Conservation (phyloP, 2,113 vertebrate genomes). For the Cygnus atratus region DNA sequence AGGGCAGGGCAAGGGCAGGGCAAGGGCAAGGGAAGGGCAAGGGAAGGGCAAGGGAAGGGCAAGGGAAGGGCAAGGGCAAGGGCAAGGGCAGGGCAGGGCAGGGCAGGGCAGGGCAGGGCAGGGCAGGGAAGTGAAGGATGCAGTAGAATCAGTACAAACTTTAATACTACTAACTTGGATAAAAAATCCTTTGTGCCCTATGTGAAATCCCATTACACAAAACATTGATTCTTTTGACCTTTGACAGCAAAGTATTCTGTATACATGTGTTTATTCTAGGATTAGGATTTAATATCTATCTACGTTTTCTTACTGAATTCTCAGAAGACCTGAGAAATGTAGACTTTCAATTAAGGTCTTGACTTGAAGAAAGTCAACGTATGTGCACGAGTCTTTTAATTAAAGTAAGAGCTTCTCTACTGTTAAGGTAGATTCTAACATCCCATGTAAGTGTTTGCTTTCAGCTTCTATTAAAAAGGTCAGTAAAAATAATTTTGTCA, state of each 20-base stretch:
- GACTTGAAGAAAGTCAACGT: background rate
- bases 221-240: background rate
- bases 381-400: background rate
- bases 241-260: background rate
- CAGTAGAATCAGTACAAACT: background rate
- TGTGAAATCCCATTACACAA: background rate
- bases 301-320: background rate
- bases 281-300: background rate
- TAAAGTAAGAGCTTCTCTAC: background rate
- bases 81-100: too few relatives aligned
- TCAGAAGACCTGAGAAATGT: background rate
- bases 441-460: background rate
- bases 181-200: background rate
- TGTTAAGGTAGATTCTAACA: background rate
- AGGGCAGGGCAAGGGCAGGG: too few relatives aligned
- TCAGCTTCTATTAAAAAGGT: background rate
- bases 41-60: too few relatives aligned
- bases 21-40: too few relatives aligned
- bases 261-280: background rate
- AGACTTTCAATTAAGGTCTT: background rate
- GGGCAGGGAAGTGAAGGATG: background rate
- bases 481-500: background rate
- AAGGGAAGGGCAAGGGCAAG: too few relatives aligned
- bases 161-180: rapidly evolving
- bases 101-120: too few relatives aligned